A percentile compares a stretch with the other conserved stretches of the same genome.
Evolutionary conservation across 2,797 vertebrate species (phyloP).

Genomic region (Megaceryle alcyon): DNA sequence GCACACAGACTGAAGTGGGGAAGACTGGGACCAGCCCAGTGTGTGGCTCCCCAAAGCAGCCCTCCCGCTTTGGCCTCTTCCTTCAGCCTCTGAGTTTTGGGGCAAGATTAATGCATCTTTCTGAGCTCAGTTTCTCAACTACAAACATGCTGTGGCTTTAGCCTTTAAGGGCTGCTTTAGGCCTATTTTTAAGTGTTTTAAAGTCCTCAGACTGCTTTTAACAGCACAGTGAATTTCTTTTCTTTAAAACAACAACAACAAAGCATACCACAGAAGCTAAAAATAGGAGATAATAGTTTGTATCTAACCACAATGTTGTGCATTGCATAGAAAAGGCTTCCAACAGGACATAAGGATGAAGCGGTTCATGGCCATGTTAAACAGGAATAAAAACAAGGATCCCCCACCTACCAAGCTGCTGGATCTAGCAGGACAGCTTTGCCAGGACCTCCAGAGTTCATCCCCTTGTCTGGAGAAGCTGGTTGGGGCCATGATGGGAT

Average conservation of each 20-base stretch:
- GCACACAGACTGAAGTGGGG: accelerated
- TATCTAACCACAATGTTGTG: slow-evolving; percentile 47
- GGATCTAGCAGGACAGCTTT: slow-evolving; percentile 52
- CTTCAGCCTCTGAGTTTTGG: not conserved
- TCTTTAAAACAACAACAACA: not conserved
- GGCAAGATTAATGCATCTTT: not conserved
- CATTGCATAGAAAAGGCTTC: not conserved
- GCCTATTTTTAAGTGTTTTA: not conserved
- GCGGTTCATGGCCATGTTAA: slow-evolving; percentile 68
- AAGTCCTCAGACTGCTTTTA: not conserved
- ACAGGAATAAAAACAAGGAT: not conserved
- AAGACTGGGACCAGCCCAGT: accelerated
- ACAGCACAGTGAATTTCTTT: not conserved
- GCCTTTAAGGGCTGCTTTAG: not conserved
- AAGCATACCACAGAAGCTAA: not conserved
- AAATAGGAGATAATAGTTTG: slow-evolving; percentile 1
- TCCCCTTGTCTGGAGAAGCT: slow-evolving; percentile 39
- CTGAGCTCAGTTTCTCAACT: not conserved
- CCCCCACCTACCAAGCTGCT: slow-evolving; percentile 33
- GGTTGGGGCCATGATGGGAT: slow-evolving; percentile 34
- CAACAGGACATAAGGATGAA: slow-evolving; percentile 38
- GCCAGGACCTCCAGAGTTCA: not conserved
- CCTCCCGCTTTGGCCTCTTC: not conserved
- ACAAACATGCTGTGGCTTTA: not conserved
- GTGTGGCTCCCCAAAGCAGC: not conserved